Evolutionary conservation across 2,888 invertebrate species (phyloP), one percentile per base, ranked within the genome.

Genomic region (Zonitis immaculata): DNA sequence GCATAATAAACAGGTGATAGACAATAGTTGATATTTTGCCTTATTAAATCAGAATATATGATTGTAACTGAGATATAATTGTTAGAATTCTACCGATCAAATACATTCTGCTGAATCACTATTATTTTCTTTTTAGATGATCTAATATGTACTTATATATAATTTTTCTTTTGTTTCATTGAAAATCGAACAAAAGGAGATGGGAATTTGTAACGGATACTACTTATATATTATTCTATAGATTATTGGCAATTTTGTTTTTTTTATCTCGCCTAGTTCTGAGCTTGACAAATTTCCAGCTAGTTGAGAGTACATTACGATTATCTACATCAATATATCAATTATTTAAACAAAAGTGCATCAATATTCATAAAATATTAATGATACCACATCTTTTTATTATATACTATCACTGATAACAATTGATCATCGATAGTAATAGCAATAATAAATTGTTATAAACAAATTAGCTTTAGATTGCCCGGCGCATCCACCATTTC

Each of bases 1-100:
- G 39, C 49, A 56, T 56, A 56, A 56, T 56, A 56, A 52, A 56
- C 56, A 56, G 52, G 16, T 44, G 8, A 18, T 47, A 47, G 49
- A 56, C 56, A 56, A 56, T 52, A 28, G 49, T 43, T 39, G 49
- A 43, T 55, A 43, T 55, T 44, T 35, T 32, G 39, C 48, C 44
- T 46, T 51, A 55, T 55, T 51, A 55, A 51, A 49, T 49, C 45
- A 51, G 45, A 55, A 48, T 45, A 14, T 4, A 27, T 4, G n/a
- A n/a, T n/a, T n/a, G n/a, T n/a, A n/a, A n/a, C n/a, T n/a, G n/a
- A n/a, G n/a, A n/a, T n/a, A n/a, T n/a, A n/a, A n/a, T n/a, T n/a
- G n/a, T n/a, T n/a, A n/a, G n/a, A n/a, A n/a, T n/a, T n/a, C n/a
- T n/a, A n/a, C n/a, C n/a, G n/a, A n/a, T n/a, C n/a, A n/a, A n/a